phyloP scores from a whole-genome alignment of 2,113 vertebrate species.

The Anolis carolinensis region DNA sequence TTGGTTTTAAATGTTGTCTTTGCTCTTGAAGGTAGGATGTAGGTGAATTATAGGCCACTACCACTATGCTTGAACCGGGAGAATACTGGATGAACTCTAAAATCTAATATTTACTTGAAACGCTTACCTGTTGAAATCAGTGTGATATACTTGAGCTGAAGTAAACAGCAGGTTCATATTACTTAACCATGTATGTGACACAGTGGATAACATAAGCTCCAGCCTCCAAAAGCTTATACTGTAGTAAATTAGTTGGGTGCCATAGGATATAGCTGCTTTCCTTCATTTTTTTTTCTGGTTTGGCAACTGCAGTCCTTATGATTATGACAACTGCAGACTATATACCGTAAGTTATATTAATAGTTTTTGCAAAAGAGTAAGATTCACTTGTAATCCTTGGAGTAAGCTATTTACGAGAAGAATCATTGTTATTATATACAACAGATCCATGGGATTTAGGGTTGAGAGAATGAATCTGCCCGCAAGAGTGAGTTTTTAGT shows the following conservation, averaged over 20 bases:
- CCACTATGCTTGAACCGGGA: too few relatives aligned
- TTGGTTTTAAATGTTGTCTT: constrained; percentile 8
- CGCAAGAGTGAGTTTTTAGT: neutral
- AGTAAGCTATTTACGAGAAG: neutral
- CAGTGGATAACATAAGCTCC: neutral
- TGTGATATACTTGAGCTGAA: neutral
- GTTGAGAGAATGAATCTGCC: neutral
- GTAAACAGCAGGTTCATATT: neutral
- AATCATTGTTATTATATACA: neutral
- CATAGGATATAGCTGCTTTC: neutral
- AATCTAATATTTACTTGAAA: neutral
- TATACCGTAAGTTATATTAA: too few relatives aligned
- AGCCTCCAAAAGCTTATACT: neutral
- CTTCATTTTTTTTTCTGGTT: neutral
- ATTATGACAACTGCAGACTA: too few relatives aligned
- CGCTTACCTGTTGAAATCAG: neutral
- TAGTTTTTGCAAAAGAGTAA: neutral
- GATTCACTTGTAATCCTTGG: neutral
- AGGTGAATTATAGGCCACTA: neutral
- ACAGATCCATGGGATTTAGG: neutral
- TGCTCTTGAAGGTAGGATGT: neutral
- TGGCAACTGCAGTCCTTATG: neutral
- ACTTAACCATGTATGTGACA: neutral
- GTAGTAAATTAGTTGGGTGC: neutral
- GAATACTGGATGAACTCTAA: neutral